Evolutionary conservation across 2,888 invertebrate genomes (phyloP).

Genomic region (Drosophila hawaiiensis): DNA sequence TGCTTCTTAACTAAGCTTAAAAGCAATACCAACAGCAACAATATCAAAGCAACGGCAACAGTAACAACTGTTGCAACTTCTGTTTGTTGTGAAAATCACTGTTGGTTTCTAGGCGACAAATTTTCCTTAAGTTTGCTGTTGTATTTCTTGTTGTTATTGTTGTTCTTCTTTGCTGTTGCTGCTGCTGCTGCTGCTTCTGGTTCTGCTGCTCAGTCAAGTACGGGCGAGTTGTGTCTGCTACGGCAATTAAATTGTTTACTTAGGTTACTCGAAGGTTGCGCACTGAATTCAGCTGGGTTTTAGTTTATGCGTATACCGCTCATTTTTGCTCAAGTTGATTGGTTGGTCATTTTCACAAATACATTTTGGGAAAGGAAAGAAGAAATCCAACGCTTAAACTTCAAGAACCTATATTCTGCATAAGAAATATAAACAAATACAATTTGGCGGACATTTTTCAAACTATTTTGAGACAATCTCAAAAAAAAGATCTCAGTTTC

Average conservation of each 20-base stretch:
- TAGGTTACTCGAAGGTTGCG: constrained; percentile 49
- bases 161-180: constrained; percentile 21
- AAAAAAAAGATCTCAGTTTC: not conserved
- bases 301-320: constrained; percentile 31
- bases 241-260: constrained; percentile 59
- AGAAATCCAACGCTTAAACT: not conserved
- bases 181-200: constrained; percentile 14
- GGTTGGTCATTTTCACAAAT: not conserved
- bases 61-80: constrained; percentile 50
- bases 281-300: constrained; percentile 40
- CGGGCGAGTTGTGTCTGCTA: constrained; percentile 55
- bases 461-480: not conserved
- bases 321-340: constrained; percentile 29
- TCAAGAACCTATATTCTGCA: not conserved
- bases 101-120: constrained; percentile 38
- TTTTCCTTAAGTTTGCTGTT: constrained; percentile 35
- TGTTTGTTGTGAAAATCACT: constrained; percentile 58
- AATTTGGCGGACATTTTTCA: not conserved
- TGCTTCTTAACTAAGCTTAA: constrained; percentile 77
- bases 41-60: constrained; percentile 4
- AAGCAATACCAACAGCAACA: constrained; percentile 61
- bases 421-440: not conserved
- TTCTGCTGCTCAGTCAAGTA: constrained; percentile 45
- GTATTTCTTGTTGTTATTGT: constrained; percentile 11
- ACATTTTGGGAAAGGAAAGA: not conserved